These are phyloP conservation scores for Caenorhabditis brenneri DNA, from an alignment of 1,140 invertebrate species.

Conservation along the genomic window DNA sequence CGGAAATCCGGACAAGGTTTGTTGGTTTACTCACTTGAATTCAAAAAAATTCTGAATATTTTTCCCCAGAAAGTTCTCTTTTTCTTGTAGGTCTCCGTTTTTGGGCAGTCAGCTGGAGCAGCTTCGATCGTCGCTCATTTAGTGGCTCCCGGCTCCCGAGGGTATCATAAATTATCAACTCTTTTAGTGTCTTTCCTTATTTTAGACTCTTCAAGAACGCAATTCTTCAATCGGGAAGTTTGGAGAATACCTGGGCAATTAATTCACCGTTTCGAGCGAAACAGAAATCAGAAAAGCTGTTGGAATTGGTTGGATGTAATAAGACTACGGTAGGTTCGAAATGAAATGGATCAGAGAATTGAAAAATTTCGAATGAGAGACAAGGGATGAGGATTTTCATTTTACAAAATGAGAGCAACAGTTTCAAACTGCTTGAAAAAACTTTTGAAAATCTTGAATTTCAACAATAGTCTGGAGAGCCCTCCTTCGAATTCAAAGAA, in stretches of 20 bases:
- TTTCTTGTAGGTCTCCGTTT: conserved; percentile 81
- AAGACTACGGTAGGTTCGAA: conserved; percentile 56
- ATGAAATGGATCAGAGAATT: too few relatives aligned
- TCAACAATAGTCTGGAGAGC: too few relatives aligned
- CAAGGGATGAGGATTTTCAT: too few relatives aligned
- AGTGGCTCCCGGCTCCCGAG: conserved; percentile 83
- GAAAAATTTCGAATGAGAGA: too few relatives aligned
- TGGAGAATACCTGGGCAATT: conserved; percentile 68
- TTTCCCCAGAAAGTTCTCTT: neutral
- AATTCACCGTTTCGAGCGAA: conserved; percentile 66
- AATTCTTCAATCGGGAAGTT: conserved; percentile 76
- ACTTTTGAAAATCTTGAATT: too few relatives aligned
- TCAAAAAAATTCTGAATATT: neutral
- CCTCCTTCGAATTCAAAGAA: too few relatives aligned
- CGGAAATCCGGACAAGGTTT: conserved; percentile 78
- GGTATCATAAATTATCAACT: conserved; percentile 68
- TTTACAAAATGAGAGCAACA: too few relatives aligned
- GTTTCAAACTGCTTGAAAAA: too few relatives aligned
- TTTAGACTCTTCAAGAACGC: conserved; percentile 79
- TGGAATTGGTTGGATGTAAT: conserved; percentile 65
- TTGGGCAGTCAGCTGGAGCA: conserved; percentile 93
- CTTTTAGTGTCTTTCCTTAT: neutral
- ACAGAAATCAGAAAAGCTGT: conserved; percentile 63
- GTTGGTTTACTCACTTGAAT: neutral
- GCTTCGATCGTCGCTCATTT: conserved; percentile 89